Conservation (phyloP, 2,113 vertebrate species). For the Reinhardtius hippoglossoides region DNA sequence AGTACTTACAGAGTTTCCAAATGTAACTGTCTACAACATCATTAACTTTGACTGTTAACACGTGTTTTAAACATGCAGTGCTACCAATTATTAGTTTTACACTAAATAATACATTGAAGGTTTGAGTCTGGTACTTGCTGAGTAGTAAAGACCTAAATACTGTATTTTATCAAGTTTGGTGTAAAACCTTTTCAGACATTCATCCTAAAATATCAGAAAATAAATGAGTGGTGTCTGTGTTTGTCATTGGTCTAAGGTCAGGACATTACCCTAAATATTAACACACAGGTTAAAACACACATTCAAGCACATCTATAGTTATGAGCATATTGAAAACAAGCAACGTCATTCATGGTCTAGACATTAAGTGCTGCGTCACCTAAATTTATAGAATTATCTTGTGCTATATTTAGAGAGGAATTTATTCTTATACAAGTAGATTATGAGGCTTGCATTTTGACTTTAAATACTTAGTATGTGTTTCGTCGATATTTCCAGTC, state of each 20-base stretch:
- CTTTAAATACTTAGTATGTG: conserved; percentile 2
- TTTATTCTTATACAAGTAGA: not conserved
- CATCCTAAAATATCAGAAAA: conserved; percentile 78
- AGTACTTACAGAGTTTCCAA: too few species aligned
- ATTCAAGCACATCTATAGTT: conserved; percentile 22
- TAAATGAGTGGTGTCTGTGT: conserved; percentile 88
- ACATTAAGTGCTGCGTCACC: not conserved
- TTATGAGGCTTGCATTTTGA: not conserved
- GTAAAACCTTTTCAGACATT: too few species aligned
- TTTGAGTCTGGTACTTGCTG: too few species aligned
- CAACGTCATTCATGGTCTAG: not conserved
- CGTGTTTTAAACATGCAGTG: too few species aligned
- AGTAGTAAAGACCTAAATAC: too few species aligned
- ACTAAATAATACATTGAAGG: too few species aligned
- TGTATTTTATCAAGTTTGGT: conserved; percentile 74
- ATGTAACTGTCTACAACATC: too few species aligned
- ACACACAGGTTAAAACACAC: conserved; percentile 82
- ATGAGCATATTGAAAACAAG: not conserved
- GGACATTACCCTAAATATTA: too few species aligned
- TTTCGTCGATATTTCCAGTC: conserved; percentile 8
- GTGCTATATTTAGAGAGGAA: not conserved
- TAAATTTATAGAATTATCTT: not conserved
- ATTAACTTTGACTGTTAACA: too few species aligned
- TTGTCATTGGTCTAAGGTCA: too few species aligned
- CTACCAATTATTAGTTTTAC: too few species aligned